These are phyloP conservation scores for Volucella bombylans DNA, from an alignment of 2,888 invertebrate genomes.

Conservation along the genomic window DNA sequence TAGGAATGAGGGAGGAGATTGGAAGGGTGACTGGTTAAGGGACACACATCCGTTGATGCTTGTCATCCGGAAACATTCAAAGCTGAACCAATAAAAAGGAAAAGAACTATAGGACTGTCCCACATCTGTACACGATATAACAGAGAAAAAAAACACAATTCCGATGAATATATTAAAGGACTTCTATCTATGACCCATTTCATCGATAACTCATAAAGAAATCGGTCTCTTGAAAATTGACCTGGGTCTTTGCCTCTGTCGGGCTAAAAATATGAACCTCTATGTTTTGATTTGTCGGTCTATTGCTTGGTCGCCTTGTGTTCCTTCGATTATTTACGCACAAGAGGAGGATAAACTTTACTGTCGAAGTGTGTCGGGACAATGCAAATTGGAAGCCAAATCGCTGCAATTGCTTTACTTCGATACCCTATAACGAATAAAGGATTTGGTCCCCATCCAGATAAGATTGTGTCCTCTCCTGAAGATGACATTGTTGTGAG, in stretches of 20 bases:
- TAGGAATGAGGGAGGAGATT: conserved; percentile 9
- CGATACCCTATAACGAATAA: neutral
- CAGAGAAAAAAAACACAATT: neutral
- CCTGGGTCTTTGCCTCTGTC: too few relatives aligned
- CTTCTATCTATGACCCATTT: conserved; percentile 39
- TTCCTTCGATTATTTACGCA: conserved; percentile 29
- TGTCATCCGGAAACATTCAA: conserved; percentile 61
- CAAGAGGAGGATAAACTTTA: neutral
- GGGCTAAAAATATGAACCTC: neutral
- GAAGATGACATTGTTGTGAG: conserved; percentile 44
- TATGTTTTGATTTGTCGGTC: conserved; percentile 38
- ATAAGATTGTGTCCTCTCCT: conserved; percentile 23
- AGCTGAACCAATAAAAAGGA: conserved; percentile 56
- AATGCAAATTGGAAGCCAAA: conserved; percentile 54
- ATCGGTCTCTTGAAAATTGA: conserved; percentile 5
- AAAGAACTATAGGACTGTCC: neutral
- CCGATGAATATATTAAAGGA: conserved; percentile 52
- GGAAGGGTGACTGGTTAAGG: conserved; percentile 29
- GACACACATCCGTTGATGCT: conserved; percentile 53
- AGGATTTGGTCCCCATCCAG: conserved; percentile 28
- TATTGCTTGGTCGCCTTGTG: conserved; percentile 21
- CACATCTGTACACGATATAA: neutral
- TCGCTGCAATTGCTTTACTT: conserved; percentile 27
- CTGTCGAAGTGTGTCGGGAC: conserved; percentile 23
- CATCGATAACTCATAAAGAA: conserved; percentile 58